phyloP scores from a whole-genome alignment of 2,888 invertebrate genomes.

The Atrina japonica region DNA sequence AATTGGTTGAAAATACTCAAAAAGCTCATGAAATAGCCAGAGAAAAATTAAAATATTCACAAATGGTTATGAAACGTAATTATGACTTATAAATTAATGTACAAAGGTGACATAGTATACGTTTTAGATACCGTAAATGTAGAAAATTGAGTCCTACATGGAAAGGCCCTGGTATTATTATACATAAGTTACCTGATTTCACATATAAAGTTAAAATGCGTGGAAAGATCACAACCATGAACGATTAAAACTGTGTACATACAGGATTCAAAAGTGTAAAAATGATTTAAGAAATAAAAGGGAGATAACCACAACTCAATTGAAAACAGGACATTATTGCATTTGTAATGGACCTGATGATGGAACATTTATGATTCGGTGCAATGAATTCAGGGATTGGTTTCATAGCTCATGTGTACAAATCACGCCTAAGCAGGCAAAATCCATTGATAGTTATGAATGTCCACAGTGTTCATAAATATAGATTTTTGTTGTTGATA shows the following conservation, averaged over 20 bases:
- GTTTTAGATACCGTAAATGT: conserved; percentile 16
- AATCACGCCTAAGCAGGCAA: not conserved
- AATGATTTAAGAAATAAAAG: not conserved
- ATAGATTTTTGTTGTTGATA: too few relatives aligned
- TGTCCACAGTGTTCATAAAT: not conserved
- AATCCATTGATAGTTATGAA: not conserved
- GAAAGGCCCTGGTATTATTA: conserved; percentile 23
- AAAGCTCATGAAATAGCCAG: conserved; percentile 40
- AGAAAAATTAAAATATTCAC: conserved; percentile 7
- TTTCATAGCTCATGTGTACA: conserved; percentile 3
- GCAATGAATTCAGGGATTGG: conserved; percentile 10
- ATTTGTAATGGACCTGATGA: conserved; percentile 4
- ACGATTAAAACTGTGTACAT: conserved; percentile 11
- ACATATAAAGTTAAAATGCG: not conserved
- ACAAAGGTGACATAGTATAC: conserved; percentile 19
- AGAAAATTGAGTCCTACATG: conserved; percentile 11
- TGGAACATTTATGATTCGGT: conserved; percentile 21
- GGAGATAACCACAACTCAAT: not conserved
- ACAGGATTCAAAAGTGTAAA: conserved; percentile 4
- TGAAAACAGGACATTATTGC: conserved; percentile 1
- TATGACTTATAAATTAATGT: conserved; percentile 18
- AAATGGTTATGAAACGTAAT: conserved; percentile 23
- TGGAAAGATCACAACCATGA: conserved; percentile 16
- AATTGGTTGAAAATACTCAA: conserved; percentile 9
- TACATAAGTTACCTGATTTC: conserved; percentile 7